phyloP scores from a whole-genome alignment of 2,113 vertebrate genomes.

The Siniperca chuatsi region DNA sequence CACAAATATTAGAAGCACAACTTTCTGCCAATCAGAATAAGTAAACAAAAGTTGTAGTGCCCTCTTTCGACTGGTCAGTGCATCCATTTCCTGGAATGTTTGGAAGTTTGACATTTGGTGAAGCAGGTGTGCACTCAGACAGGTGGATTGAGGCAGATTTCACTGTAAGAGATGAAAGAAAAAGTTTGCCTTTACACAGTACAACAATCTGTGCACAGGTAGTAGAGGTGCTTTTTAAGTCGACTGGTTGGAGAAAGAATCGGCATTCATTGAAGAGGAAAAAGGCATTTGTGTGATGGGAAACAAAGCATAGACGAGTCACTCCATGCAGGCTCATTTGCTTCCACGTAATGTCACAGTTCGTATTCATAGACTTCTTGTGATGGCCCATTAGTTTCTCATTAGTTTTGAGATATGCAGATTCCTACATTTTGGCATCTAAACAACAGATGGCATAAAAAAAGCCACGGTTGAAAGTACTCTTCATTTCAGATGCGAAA shows the following conservation, averaged over 20 bases:
- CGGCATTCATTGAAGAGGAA: slow-evolving; percentile 36
- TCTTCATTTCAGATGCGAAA: slow-evolving; percentile 63
- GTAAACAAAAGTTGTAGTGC: not conserved
- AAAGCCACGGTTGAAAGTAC: slow-evolving; percentile 52
- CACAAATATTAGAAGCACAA: not conserved
- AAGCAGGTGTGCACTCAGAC: not conserved
- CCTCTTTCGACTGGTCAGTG: not conserved
- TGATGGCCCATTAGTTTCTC: slow-evolving; percentile 77
- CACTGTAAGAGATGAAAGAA: not conserved
- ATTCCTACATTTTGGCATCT: slow-evolving; percentile 62
- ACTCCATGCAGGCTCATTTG: slow-evolving; percentile 58
- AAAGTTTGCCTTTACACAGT: not conserved
- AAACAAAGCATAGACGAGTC: slow-evolving; percentile 63
- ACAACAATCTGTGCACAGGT: slow-evolving; percentile 12
- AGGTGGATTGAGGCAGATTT: not conserved
- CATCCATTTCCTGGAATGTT: not conserved
- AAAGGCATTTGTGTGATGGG: slow-evolving; percentile 64
- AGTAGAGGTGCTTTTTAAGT: slow-evolving; percentile 48
- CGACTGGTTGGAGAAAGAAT: slow-evolving; percentile 36
- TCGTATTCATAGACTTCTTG: slow-evolving; percentile 63
- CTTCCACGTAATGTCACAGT: slow-evolving; percentile 64
- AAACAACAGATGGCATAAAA: slow-evolving; percentile 74
- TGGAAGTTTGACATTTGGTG: not conserved
- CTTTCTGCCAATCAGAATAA: not conserved
- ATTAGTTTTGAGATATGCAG: slow-evolving; percentile 74